Evolutionary conservation across 2,113 vertebrate species (phyloP).

Genomic region (Thalassarche chlororhynchos): DNA sequence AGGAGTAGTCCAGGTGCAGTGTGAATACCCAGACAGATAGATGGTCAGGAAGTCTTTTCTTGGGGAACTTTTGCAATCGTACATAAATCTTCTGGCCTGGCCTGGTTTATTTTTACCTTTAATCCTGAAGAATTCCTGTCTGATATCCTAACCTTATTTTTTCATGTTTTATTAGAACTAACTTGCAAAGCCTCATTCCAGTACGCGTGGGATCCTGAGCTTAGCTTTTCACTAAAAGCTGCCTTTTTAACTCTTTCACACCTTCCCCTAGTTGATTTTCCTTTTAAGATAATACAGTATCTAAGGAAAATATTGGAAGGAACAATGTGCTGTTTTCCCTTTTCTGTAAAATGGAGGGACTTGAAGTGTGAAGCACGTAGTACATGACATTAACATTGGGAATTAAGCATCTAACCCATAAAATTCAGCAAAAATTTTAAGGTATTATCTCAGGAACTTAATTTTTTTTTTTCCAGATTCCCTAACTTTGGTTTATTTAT

Average conservation of each 20-base stretch:
- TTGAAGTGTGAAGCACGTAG: neutral
- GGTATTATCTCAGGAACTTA: neutral
- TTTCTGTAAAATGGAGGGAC: neutral
- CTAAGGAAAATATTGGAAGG: neutral
- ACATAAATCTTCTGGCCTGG: neutral
- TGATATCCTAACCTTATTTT: constrained; percentile 23
- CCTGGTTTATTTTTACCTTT: constrained; percentile 52
- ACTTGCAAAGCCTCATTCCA: constrained; percentile 9
- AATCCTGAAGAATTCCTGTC: constrained; percentile 49
- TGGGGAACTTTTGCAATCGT: neutral
- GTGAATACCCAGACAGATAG: neutral
- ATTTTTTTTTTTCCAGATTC: neutral
- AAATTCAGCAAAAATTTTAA: neutral
- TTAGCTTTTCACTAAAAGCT: neutral
- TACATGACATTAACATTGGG: neutral
- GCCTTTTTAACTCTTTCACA: constrained; percentile 28
- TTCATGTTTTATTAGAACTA: constrained; percentile 26
- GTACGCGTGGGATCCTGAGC: neutral
- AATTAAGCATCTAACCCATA: neutral
- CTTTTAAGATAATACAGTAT: neutral
- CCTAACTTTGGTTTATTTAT: neutral
- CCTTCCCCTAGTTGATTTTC: neutral
- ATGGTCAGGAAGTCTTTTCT: neutral
- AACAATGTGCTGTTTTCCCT: neutral
- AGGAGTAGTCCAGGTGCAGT: neutral